These are phyloP conservation scores for Philaethria dido DNA, from an alignment of 2,888 invertebrate genomes.

Conservation along the genomic window DNA sequence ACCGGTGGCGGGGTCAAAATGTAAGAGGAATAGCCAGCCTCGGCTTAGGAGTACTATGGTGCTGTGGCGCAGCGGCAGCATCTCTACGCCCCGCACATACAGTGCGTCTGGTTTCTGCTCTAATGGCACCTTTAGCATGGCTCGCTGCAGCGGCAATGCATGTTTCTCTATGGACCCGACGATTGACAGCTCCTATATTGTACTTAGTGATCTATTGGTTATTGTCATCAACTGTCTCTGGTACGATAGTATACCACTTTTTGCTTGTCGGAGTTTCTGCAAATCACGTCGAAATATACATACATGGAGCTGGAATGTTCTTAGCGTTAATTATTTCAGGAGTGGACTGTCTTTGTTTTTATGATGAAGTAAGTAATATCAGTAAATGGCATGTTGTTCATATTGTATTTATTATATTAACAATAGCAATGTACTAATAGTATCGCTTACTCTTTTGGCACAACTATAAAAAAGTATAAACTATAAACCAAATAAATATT, in stretches of 20 bases:
- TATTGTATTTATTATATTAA: background rate
- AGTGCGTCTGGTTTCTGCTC: constrained; percentile 60
- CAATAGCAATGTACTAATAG: too few relatives aligned
- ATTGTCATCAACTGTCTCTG: constrained; percentile 62
- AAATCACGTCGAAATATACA: constrained; percentile 61
- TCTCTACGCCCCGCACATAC: constrained; percentile 60
- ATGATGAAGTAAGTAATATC: constrained; percentile 67
- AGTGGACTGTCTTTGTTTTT: constrained; percentile 74
- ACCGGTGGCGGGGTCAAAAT: constrained; percentile 71
- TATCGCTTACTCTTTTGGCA: too few relatives aligned
- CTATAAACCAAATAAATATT: too few relatives aligned
- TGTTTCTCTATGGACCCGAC: constrained; percentile 68
- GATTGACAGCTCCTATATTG: constrained; percentile 69
- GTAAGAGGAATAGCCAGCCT: constrained; percentile 67
- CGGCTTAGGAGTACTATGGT: constrained; percentile 61
- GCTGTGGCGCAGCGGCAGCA: constrained; percentile 64
- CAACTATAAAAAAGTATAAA: too few relatives aligned
- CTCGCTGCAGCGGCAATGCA: constrained; percentile 72
- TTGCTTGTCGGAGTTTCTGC: constrained; percentile 49
- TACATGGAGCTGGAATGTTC: constrained; percentile 59
- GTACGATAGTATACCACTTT: constrained; percentile 61
- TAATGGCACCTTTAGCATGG: constrained; percentile 71
- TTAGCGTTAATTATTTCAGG: constrained; percentile 61
- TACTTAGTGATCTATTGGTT: constrained; percentile 78
- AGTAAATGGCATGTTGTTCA: background rate